Evolutionary conservation across 2,113 vertebrate genomes (phyloP), one percentile per base, ranked within the genome.

Genomic region (Lampris megalopsis): DNA sequence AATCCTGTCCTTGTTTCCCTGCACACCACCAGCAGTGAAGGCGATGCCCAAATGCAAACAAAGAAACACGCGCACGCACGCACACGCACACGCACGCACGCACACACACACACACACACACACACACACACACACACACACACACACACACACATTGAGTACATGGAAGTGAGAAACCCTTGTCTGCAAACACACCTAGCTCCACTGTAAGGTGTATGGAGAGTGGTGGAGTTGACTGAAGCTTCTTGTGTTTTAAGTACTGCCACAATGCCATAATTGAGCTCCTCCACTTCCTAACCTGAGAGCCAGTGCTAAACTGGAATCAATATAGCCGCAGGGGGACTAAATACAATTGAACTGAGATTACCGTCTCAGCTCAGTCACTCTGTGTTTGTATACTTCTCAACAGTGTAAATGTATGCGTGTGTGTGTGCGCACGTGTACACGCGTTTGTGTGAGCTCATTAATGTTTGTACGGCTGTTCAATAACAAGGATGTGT

Each of bases 271-370:
- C 66, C 68, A 68, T 66, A 64, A 86, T n/a, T 37, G 54, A 86
- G 63, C 68, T 59, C 50, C 42, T 35, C 68, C 64, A 73, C 72
- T 72, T 72, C 77, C 59, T 66, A 82, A 79, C 71, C 70, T 40
- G 67, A 74, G 58, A 79, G 66, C 37, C 38, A 41, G 13, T 13
- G 5, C 73, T 81, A 73, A 78, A 77, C 69, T 35, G 57, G 81
- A 89, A 90, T 90, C 83, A 82, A 87, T 84, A 80, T 41, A 47
- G 84, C 71, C 77, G 67, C 84, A 75, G 73, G 42, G 56, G 76
- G 76, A 79, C 80, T 61, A 67, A 59, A 83, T 58, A 4, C 48
- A 62, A 73, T 81, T 81, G 64, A 74, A 85, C 70, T 11, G 58
- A 85, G 69, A 88, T 42, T 64, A 83, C 53, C 13, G 56, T 57